Conservation (phyloP, 2,113 vertebrate genomes). For the Ctenodactylus gundi region DNA sequence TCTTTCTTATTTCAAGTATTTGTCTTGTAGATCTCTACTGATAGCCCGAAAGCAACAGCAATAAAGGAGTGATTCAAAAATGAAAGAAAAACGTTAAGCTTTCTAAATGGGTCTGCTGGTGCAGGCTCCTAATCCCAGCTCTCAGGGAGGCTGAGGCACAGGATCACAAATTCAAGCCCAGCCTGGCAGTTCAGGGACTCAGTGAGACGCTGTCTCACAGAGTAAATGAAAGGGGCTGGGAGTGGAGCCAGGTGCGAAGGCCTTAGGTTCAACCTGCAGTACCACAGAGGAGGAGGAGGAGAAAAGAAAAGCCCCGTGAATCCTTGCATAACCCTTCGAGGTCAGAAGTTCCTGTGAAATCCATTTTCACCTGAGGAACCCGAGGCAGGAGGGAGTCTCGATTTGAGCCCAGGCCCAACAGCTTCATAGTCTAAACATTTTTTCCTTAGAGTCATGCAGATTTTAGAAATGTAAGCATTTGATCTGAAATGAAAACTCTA, state of each 20-base stretch:
- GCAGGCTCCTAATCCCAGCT: too few species aligned
- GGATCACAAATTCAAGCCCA: too few species aligned
- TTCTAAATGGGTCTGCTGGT: too few species aligned
- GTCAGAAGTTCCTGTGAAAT: background rate
- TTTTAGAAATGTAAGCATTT: background rate
- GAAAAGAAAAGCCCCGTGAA: background rate
- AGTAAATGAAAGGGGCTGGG: too few species aligned
- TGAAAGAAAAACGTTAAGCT: background rate
- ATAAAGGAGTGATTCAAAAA: constrained; percentile 27
- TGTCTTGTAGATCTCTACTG: constrained; percentile 6
- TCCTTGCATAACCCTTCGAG: background rate
- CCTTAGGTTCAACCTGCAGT: too few species aligned
- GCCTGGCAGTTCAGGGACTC: too few species aligned
- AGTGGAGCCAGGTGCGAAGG: too few species aligned
- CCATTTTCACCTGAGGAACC: background rate
- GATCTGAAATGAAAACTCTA: background rate
- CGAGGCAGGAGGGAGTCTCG: background rate
- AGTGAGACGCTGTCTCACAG: too few species aligned
- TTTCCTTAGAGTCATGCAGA: background rate
- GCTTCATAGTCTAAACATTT: background rate
- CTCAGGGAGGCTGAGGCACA: too few species aligned
- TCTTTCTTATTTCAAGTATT: background rate
- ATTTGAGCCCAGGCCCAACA: background rate
- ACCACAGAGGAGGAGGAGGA: too few species aligned
- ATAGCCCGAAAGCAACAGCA: background rate